Evolutionary conservation across 2,888 invertebrate species (phyloP).

Genomic region (Drosophila sordidula): DNA sequence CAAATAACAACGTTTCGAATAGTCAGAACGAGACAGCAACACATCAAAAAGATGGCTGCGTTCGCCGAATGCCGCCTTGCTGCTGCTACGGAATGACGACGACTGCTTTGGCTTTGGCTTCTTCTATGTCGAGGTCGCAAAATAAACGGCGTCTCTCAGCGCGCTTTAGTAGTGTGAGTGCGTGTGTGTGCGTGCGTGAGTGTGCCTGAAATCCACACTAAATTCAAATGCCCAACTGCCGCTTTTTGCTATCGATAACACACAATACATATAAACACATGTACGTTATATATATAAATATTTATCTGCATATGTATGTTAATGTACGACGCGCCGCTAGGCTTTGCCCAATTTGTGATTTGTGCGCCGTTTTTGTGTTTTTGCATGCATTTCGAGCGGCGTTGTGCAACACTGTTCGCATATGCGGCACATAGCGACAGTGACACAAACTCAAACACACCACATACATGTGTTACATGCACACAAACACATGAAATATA

Average conservation of each 20-base stretch:
- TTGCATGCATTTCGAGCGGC: constrained; percentile 47
- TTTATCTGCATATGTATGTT: not conserved
- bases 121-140: constrained; percentile 78
- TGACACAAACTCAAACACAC: constrained; percentile 34
- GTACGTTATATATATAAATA: not conserved
- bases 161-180: constrained; percentile 17
- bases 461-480: constrained; percentile 32
- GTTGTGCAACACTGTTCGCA: constrained; percentile 67
- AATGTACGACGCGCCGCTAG: constrained; percentile 23
- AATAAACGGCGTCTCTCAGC: constrained; percentile 58
- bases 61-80: constrained; percentile 30
- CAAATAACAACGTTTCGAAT: constrained; percentile 46
- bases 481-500: constrained; percentile 13
- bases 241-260: constrained; percentile 67
- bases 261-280: constrained; percentile 8
- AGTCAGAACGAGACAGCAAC: constrained; percentile 44
- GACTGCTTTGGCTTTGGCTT: constrained; percentile 55
- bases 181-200: constrained; percentile 16
- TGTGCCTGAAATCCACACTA: constrained; percentile 29
- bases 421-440: constrained; percentile 77
- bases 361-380: constrained; percentile 57
- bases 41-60: constrained; percentile 59
- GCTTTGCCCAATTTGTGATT: constrained; percentile 49
- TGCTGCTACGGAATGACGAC: constrained; percentile 58
- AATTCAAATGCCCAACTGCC: constrained; percentile 74